phyloP scores from a whole-genome alignment of 1,140 invertebrate species.

The Pemphigus obesinymphae region DNA sequence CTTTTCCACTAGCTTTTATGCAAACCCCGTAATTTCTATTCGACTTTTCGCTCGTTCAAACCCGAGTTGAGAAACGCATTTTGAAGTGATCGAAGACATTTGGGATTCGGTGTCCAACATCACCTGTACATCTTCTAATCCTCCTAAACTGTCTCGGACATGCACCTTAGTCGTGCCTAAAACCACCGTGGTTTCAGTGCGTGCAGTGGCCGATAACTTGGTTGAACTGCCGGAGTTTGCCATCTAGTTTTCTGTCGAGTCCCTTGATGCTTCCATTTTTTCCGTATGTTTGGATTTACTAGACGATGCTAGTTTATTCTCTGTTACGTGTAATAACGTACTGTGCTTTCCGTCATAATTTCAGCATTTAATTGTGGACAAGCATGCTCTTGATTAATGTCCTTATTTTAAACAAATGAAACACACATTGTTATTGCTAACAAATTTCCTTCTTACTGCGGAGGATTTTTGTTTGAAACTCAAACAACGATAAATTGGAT shows the following conservation, averaged over 20 bases:
- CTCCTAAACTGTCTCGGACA: no score
- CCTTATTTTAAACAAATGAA: background rate
- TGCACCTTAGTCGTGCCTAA: no score
- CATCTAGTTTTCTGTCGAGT: background rate
- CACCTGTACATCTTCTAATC: background rate
- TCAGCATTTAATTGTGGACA: no score
- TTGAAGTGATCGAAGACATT: background rate
- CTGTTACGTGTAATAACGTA: background rate
- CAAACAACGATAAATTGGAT: background rate
- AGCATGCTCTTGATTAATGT: background rate
- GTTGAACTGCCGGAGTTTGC: background rate
- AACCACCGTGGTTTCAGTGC: no score
- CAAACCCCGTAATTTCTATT: background rate
- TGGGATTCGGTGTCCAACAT: background rate
- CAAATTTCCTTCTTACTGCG: background rate
- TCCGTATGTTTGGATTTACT: background rate
- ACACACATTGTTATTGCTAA: background rate
- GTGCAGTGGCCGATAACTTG: conserved; percentile 4
- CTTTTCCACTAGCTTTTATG: background rate
- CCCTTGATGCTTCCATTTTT: no score
- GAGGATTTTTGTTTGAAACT: background rate
- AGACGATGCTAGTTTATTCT: no score
- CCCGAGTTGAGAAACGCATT: no score
- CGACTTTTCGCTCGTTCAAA: background rate
- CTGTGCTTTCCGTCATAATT: background rate